Percentiles rank a stretch among this genome's conserved stretches.
Evolutionary conservation across 2,888 invertebrate genomes (phyloP).

Genomic region (Lasioglossum zephyrum): DNA sequence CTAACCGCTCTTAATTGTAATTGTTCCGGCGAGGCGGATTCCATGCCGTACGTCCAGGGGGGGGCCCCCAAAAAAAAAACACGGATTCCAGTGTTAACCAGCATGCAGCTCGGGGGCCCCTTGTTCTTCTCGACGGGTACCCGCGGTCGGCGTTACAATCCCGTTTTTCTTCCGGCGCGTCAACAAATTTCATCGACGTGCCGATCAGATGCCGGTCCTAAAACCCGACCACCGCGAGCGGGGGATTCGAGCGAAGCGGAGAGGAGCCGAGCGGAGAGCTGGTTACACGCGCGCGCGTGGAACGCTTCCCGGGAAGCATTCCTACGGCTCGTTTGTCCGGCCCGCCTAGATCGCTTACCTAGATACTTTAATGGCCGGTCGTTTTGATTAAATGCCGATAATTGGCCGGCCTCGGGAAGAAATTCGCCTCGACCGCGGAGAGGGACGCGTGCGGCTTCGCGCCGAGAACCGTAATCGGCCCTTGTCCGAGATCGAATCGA

Average conservation of each 20-base stretch:
- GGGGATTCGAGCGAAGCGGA: neutral
- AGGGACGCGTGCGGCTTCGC: conserved; percentile 28
- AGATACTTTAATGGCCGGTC: conserved; percentile 58
- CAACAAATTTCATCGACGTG: conserved; percentile 79
- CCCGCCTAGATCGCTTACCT: conserved; percentile 56
- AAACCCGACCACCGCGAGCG: conserved; percentile 30
- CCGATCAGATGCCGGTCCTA: conserved; percentile 67
- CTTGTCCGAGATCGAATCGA: conserved; percentile 34
- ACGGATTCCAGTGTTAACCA: conserved; percentile 82
- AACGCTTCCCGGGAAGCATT: conserved; percentile 55
- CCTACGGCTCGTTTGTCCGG: conserved; percentile 47
- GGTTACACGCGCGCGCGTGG: conserved; percentile 22
- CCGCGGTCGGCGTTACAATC: conserved; percentile 72
- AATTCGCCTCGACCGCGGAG: conserved; percentile 19
- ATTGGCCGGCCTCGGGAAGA: conserved; percentile 38
- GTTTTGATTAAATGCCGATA: conserved; percentile 62
- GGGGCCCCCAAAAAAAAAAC: conserved; percentile 78
- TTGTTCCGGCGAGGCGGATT: conserved; percentile 82
- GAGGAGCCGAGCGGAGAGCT: neutral
- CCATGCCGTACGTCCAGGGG: conserved; percentile 71
- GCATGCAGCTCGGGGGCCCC: conserved; percentile 76
- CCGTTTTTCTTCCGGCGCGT: conserved; percentile 75
- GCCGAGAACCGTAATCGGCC: conserved; percentile 19
- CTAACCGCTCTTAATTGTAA: conserved; percentile 84
- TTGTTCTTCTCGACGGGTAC: conserved; percentile 56